Evolutionary conservation across 2,113 vertebrate species (phyloP).

Genomic region (Chaetura pelagica): DNA sequence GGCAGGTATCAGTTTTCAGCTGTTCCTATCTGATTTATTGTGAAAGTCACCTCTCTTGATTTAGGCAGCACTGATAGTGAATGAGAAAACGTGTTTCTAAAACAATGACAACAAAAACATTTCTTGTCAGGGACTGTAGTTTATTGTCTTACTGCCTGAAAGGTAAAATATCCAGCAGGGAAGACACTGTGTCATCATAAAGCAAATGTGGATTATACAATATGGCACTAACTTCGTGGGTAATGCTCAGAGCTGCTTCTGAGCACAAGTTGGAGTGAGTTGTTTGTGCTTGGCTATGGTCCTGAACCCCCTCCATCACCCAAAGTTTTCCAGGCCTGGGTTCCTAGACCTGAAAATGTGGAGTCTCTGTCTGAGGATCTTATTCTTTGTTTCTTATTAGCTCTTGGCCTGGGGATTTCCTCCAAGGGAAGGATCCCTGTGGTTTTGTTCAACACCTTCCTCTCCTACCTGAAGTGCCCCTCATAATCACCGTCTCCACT

Average conservation of each 20-base stretch:
- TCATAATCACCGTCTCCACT: not conserved
- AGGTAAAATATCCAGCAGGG: constrained; percentile 68
- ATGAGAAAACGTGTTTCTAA: constrained; percentile 65
- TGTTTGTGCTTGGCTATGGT: not conserved
- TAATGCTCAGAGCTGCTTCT: constrained; percentile 59
- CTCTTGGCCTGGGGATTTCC: not conserved
- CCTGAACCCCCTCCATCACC: not conserved
- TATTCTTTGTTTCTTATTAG: not conserved
- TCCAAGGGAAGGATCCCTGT: accelerated
- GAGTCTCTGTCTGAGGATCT: not conserved
- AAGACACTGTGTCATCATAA: constrained; percentile 74
- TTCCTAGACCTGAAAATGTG: constrained; percentile 6
- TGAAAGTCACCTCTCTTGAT: constrained; percentile 72
- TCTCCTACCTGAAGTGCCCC: not conserved
- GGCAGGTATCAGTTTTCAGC: constrained; percentile 65
- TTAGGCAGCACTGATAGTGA: constrained; percentile 61
- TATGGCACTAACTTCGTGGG: constrained; percentile 57
- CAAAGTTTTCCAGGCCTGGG: not conserved
- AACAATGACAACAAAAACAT: constrained; percentile 70
- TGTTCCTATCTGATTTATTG: constrained; percentile 67
- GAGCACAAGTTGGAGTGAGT: constrained; percentile 33
- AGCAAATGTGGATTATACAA: constrained; percentile 69
- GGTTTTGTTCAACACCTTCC: not conserved
- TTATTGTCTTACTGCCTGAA: constrained; percentile 65
- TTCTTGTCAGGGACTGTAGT: constrained; percentile 48